Evolutionary conservation across 2,113 vertebrate species (phyloP).

Genomic region (Anser brachyrhynchus): DNA sequence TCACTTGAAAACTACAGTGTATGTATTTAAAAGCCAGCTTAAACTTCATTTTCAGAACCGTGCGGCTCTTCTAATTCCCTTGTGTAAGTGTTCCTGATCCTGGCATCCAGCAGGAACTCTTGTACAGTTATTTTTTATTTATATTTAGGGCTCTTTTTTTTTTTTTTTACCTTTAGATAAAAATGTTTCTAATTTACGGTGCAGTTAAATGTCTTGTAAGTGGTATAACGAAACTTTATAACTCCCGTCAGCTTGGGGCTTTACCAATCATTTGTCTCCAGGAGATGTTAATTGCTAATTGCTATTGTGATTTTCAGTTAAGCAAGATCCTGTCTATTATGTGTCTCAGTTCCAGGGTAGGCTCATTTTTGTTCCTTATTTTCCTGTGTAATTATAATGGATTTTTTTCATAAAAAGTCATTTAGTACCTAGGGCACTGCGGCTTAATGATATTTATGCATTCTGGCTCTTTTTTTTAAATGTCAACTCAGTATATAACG

Average conservation of each 20-base stretch:
- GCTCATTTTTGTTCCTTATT: background rate
- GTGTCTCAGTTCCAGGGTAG: background rate
- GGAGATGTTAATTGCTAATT: conserved; percentile 40
- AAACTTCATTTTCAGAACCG: background rate
- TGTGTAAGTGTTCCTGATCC: background rate
- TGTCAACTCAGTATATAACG: background rate
- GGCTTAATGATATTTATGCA: conserved; percentile 33
- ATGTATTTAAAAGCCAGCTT: accelerated
- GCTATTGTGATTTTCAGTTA: background rate
- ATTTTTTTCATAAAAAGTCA: conserved; percentile 41
- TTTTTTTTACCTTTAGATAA: accelerated
- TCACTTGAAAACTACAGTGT: accelerated
- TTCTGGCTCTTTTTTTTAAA: background rate
- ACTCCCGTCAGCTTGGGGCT: background rate
- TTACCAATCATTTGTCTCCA: background rate
- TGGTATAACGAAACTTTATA: background rate
- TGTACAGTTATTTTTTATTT: background rate
- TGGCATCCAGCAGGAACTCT: background rate
- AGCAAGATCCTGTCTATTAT: background rate
- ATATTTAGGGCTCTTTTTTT: background rate
- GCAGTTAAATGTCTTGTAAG: conserved; percentile 9
- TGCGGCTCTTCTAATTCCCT: background rate
- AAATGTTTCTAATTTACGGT: background rate
- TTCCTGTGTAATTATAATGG: conserved; percentile 51
- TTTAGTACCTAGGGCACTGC: conserved; percentile 31